Conservation (phyloP, 2,113 vertebrate genomes). For the Dromiciops gliroides region DNA sequence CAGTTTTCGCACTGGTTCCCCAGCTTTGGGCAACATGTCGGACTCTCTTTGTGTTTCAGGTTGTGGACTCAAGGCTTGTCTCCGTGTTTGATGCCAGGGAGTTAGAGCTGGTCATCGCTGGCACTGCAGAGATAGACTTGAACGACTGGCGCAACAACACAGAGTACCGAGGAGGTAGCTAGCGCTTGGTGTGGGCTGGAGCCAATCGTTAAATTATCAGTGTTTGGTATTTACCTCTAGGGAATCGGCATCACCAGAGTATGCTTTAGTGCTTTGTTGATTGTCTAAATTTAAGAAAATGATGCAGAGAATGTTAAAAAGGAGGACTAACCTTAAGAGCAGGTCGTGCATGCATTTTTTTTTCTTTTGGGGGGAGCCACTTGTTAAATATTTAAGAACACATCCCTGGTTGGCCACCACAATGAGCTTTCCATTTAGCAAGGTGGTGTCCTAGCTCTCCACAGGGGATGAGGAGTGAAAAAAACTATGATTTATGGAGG, state of each 20-base stretch:
- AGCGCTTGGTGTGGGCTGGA: too few species aligned
- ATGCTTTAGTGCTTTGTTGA: neutral
- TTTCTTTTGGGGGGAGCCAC: too few species aligned
- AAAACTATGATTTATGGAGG: neutral
- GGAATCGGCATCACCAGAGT: too few species aligned
- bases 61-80: conserved; percentile 96
- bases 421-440: neutral
- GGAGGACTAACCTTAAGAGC: neutral
- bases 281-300: neutral
- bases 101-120: conserved; percentile 97
- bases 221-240: neutral
- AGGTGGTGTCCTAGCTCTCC: neutral
- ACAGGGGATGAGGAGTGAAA: neutral
- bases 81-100: conserved; percentile 98
- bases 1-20: neutral
- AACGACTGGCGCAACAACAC: conserved; percentile 96
- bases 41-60: conserved; percentile 85
- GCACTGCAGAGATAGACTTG: conserved; percentile 98
- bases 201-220: neutral
- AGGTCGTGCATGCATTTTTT: neutral
- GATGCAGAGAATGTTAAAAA: neutral
- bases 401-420: neutral
- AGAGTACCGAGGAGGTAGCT: conserved; percentile 95
- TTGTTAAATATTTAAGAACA: neutral
- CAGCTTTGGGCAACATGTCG: neutral